phyloP scores from a whole-genome alignment of 1,140 invertebrate genomes.

The Octopus sinensis region DNA sequence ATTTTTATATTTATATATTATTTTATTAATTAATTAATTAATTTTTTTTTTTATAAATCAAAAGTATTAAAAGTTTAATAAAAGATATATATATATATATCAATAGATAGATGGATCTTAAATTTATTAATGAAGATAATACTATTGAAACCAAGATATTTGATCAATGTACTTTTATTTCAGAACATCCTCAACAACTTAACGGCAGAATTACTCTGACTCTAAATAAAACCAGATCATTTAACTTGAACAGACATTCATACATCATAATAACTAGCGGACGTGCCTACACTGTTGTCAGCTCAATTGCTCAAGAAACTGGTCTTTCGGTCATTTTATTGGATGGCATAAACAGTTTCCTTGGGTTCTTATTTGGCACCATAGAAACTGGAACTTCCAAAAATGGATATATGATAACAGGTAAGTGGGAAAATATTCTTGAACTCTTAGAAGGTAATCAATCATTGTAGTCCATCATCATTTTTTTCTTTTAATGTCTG shows the following conservation, averaged over 20 bases:
- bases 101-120: constrained; percentile 26
- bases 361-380: constrained; percentile 90
- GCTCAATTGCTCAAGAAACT: constrained; percentile 70
- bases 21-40: too few relatives aligned
- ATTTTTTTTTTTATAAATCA: too few relatives aligned
- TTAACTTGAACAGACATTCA: constrained; percentile 81
- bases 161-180: constrained; percentile 4
- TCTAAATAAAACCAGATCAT: constrained; percentile 73
- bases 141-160: not conserved
- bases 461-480: too few relatives aligned
- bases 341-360: constrained; percentile 72
- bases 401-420: constrained; percentile 84
- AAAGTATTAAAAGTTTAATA: too few relatives aligned
- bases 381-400: constrained; percentile 65
- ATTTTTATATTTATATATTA: too few relatives aligned
- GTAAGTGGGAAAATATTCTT: constrained; percentile 49
- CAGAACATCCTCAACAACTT: constrained; percentile 76
- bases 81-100: constrained; percentile 64
- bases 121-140: too few relatives aligned
- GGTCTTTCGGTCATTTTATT: constrained; percentile 78
- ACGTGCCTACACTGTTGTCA: constrained; percentile 85
- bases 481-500: too few relatives aligned
- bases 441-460: too few relatives aligned
- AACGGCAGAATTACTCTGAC: constrained; percentile 78
- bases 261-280: constrained; percentile 87